These are phyloP conservation scores for Heliconius congener DNA, from an alignment of 1,140 invertebrate species.

Conservation along the genomic window DNA sequence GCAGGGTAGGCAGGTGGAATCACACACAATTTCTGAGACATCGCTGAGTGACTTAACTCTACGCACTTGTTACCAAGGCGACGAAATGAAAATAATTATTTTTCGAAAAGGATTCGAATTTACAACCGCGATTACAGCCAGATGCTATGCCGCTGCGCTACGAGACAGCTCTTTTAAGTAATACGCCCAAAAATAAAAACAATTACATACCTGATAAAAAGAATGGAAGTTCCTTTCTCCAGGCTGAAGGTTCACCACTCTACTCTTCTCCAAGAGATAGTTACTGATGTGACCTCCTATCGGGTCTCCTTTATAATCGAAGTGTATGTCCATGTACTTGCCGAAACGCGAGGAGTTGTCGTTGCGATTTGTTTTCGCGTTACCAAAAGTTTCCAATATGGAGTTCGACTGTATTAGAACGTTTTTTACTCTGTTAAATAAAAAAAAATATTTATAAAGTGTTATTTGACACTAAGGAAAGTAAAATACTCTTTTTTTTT, in stretches of 20 bases:
- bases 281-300: slow-evolving; percentile 98
- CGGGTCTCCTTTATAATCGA: slow-evolving; percentile 98
- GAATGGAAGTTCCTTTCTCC: slow-evolving; percentile 98
- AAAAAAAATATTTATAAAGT: not conserved
- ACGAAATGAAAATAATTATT: too few relatives aligned
- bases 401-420: slow-evolving; percentile 97
- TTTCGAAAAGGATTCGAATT: too few relatives aligned
- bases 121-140: too few relatives aligned
- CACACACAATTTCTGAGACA: too few relatives aligned
- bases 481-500: too few relatives aligned
- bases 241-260: slow-evolving; percentile 95
- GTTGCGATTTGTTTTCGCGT: slow-evolving; percentile 98
- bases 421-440: slow-evolving; percentile 92
- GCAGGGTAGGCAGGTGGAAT: too few relatives aligned
- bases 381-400: slow-evolving; percentile 98
- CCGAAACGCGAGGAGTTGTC: slow-evolving; percentile 99
- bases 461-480: too few relatives aligned
- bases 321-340: slow-evolving; percentile 99
- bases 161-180: too few relatives aligned
- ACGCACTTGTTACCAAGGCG: too few relatives aligned
- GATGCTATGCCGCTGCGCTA: too few relatives aligned
- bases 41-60: too few relatives aligned
- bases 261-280: slow-evolving; percentile 97
- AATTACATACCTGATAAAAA: slow-evolving; percentile 91
- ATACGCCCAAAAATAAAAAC: too few relatives aligned